Evolutionary conservation across 2,888 invertebrate genomes (phyloP), one percentile per base, ranked within the genome.

Genomic region (Parascotia fuliginaria): DNA sequence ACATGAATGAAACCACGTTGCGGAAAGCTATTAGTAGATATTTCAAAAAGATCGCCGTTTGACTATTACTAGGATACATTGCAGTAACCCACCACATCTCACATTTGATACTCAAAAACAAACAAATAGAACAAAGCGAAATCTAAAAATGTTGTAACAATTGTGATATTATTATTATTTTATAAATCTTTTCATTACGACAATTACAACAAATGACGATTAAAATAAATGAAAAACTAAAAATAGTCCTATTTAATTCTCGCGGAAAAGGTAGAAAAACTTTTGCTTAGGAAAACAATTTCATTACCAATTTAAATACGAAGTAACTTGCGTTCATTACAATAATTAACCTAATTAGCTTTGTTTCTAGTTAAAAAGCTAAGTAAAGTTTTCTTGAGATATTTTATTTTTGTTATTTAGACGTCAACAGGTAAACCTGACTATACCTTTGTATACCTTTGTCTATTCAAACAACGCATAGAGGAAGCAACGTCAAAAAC

Each of bases 401-500:
- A 9, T 37, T 9, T 0, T 4, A 9, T 37, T 9, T 1, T 5
- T 11, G 9, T 11, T 11, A 3, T 7, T 5, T 31, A 31, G 15
- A 33, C 24, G 9, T 15, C 28, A 45, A 65, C 46, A 44, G 13
- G 7, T 6, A 0, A 9, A 5, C 53, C 65, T 27, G 39, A 52
- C 32, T 53, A 49, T 38, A 9, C 40, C 50, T 14, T 43, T 12
- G 27, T n/a, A n/a, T 15, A 45, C 59, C 55, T 57, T 62, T 67
- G 68, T 67, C 62, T 55, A 62, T 52, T 55, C 44, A 67, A 62
- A 47, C 45, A 3, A 43, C 45, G 29, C 57, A 67, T 55, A 62
- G 39, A 41, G 55, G 38, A 54, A 15, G 60, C 50, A 39, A 44
- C 65, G 54, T 55, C 51, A 63, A 55, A 63, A 55, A 60, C 54